Evolutionary conservation across 2,797 vertebrate genomes (phyloP).

Genomic region (Gymnocypris eckloni): DNA sequence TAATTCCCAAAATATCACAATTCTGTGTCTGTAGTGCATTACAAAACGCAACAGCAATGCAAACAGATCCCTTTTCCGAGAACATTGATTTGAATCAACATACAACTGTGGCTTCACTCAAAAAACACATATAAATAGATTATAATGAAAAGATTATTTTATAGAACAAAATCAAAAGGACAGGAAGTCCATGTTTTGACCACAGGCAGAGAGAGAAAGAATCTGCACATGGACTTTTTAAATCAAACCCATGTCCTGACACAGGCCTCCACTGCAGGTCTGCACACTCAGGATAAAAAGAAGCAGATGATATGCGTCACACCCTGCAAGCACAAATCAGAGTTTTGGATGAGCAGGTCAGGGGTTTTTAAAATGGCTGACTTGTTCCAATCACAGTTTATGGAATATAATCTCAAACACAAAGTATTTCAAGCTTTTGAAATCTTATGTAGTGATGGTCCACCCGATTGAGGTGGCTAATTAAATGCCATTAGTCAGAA

Average conservation of each 20-base stretch:
- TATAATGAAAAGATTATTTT: constrained; percentile 29
- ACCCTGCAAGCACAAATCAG: constrained; percentile 29
- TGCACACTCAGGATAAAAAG: constrained; percentile 42
- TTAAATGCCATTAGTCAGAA: too few relatives aligned
- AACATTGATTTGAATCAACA: constrained; percentile 28
- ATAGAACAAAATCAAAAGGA: constrained; percentile 32
- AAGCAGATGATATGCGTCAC: constrained; percentile 47
- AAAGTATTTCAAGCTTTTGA: background rate
- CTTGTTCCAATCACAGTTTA: constrained; percentile 3
- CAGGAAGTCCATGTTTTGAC: constrained; percentile 42
- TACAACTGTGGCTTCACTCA: constrained; percentile 8
- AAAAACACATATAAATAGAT: constrained; percentile 17
- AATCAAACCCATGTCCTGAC: constrained; percentile 45
- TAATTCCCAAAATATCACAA: constrained; percentile 13
- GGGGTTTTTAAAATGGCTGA: constrained; percentile 26
- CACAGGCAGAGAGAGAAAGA: constrained; percentile 18
- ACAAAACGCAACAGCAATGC: constrained; percentile 28
- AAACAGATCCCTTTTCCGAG: constrained; percentile 17
- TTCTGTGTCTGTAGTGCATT: constrained; percentile 9
- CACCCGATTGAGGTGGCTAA: too few relatives aligned
- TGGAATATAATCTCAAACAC: background rate
- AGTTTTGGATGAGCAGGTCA: constrained; percentile 1
- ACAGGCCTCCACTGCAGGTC: constrained; percentile 27
- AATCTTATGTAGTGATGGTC: background rate
- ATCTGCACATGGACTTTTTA: constrained; percentile 18